Conservation (phyloP, 2,888 invertebrate genomes). For the Luperina nickerlii region DNA sequence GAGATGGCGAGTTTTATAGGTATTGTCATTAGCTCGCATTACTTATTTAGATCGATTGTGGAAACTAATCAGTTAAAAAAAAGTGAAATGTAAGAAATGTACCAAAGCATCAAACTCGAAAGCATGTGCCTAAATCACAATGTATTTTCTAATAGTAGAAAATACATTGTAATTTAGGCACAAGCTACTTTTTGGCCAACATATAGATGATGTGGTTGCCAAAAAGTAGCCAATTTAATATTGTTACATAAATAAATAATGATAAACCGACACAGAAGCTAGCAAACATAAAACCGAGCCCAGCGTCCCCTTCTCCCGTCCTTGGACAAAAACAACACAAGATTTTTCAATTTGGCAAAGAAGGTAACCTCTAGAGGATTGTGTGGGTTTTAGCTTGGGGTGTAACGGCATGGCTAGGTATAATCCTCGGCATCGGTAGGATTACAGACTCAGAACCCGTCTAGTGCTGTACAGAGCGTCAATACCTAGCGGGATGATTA, state of each 20-base stretch:
- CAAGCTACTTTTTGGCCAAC: too few relatives aligned
- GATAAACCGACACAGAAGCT: conserved; percentile 41
- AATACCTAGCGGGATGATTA: conserved; percentile 82
- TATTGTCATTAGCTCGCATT: not conserved
- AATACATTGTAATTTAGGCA: too few relatives aligned
- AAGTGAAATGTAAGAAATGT: too few relatives aligned
- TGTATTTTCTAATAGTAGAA: not conserved
- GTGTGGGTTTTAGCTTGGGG: conserved; percentile 54
- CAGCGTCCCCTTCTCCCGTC: conserved; percentile 33
- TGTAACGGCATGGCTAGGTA: conserved; percentile 50
- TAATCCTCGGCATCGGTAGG: conserved; percentile 72
- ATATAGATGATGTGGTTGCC: not conserved
- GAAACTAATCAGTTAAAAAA: too few relatives aligned
- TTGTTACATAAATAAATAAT: conserved; percentile 41
- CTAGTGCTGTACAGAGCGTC: conserved; percentile 72
- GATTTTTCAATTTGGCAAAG: conserved; percentile 70
- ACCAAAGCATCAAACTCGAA: not conserved
- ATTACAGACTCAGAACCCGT: conserved; percentile 71
- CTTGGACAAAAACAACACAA: conserved; percentile 62
- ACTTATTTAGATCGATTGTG: not conserved
- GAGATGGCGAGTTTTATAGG: not conserved
- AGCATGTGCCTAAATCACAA: not conserved
- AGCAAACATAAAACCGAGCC: conserved; percentile 40
- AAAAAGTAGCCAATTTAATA: conserved; percentile 30
- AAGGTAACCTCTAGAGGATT: conserved; percentile 59